Base-by-base conservation (phyloP, 2,113 vertebrate genomes). In the Sphyrna mokarran region DNA sequence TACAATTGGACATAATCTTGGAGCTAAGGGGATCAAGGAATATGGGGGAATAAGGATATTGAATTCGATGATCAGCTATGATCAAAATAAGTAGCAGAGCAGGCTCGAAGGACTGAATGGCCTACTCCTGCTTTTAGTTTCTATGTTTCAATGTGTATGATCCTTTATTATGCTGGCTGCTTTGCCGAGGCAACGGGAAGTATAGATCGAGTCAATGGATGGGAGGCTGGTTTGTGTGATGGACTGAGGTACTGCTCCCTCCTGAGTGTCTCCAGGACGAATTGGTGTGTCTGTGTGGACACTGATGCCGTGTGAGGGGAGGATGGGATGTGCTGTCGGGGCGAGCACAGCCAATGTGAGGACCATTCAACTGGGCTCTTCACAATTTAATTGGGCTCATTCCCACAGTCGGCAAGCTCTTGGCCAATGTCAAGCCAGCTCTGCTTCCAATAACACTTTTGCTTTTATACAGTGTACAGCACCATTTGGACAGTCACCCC, bases 261-360 rank as follows among this genome's bases (percentile, higher is more conserved):
- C 97, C 97, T 97, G 96, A 96, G 98, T 97, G 97, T 96, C 98
- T 97, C 97, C 97, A 97, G 97, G 97, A 95, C 96, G 97, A 97
- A 98, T 98, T 97, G 97, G 98, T 54, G 48, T 98, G 97, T 98
- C 97, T 97, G 97, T 96, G 96, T 97, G 97, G 97, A 98, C 98
- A 98, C 98, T 98, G 98, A 98, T 98, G 97, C 98, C 97, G 98
- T 96, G 97, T 97, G 97, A 97, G 97, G 98, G 98, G 98, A 98
- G 98, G 98, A 98, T 98, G 48, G 96, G 98, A 97, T 97, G 97
- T 96, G 97, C 96, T 98, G 96, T 97, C n/a, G 97, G 48, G 97
- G 97, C 97, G 97, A 98, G 98, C 97, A 98, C 97, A 97, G 98
- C 97, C 97, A 98, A 97, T 97, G 97, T 97, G 97, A 97, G 97